phyloP scores from a whole-genome alignment of 1,140 invertebrate species.

The Rhagoletis zephyria region DNA sequence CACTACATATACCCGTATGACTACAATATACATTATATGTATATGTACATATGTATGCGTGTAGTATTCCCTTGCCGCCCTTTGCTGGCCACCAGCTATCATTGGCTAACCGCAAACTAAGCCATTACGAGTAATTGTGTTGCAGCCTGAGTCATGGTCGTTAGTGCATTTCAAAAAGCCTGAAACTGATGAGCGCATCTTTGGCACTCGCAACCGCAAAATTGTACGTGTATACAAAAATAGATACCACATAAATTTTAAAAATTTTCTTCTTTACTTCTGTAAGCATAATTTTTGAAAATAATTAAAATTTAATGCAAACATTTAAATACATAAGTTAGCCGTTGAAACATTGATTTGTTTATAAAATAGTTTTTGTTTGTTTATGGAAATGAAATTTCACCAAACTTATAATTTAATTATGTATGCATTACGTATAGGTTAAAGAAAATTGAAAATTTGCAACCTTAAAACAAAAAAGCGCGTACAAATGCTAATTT shows the following conservation, averaged over 20 bases:
- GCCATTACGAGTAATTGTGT: conserved; percentile 31
- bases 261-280: not conserved
- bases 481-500: too few relatives aligned
- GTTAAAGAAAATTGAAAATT: too few relatives aligned
- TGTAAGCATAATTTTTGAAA: not conserved
- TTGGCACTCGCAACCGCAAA: conserved; percentile 17
- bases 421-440: not conserved
- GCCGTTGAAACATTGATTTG: not conserved
- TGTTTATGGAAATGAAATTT: conserved; percentile 35
- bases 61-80: not conserved
- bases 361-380: conserved; percentile 11
- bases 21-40: not conserved
- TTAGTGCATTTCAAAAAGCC: conserved; percentile 23
- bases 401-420: conserved; percentile 27
- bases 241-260: too few relatives aligned
- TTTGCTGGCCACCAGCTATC: conserved; percentile 35
- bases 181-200: conserved; percentile 30
- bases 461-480: too few relatives aligned
- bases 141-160: conserved; percentile 40
- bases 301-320: not conserved
- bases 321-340: not conserved
- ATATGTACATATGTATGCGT: not conserved
- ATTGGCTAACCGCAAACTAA: conserved; percentile 38
- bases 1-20: not conserved
- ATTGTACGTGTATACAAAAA: not conserved